Evolutionary conservation across 2,797 vertebrate genomes (phyloP), one percentile per base, ranked within the genome.

Genomic region (Pseudochaenichthys georgianus): DNA sequence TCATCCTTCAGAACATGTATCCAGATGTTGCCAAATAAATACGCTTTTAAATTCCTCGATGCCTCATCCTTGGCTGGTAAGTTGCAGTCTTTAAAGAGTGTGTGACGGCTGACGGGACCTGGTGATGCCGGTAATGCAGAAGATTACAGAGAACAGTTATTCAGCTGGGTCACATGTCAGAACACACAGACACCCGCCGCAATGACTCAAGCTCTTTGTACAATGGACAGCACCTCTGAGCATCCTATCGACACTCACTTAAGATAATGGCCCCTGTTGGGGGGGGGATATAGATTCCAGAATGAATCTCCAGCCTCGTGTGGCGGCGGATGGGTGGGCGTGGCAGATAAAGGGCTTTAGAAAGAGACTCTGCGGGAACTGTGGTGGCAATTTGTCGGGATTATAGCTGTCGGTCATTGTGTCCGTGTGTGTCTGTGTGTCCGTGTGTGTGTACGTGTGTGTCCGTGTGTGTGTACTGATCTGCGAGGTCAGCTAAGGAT

Each of bases 331-430:
- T 50, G 51, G 55, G 69, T 62, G 53, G 74, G 23, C 19, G 9
- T 61, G 70, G 62, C 77, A 82, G 87, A 88, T 83, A 79, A 83
- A 78, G 47, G 73, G 68, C 73, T 83, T 87, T 55, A 64, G 71
- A 68, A 53, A 68, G 50, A 21, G 70, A 70, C 60, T 59, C 55
- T 72, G 28, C 77, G 60, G 74, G n/a, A 67, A 52, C 59, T 9
- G 2, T 0, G 16, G 71, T 42, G 73, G 85, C 78, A 83, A 81
- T 91, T 89, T 88, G 82, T 82, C 77, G 67, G 87, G 79, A 87
- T 87, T 82, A 82, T 85, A 88, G 77, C 73, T 7, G 72, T 48
- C 63, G 47, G 68, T 70, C 64, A 12, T 0, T 63, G 16, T 59
- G 57, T 54, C 47, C 53, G 28, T 47, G 53, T 58, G 64, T 41